Base-by-base conservation (phyloP, 64 coral and sea anemone genomes). In the Trachythela sp. region DNA sequence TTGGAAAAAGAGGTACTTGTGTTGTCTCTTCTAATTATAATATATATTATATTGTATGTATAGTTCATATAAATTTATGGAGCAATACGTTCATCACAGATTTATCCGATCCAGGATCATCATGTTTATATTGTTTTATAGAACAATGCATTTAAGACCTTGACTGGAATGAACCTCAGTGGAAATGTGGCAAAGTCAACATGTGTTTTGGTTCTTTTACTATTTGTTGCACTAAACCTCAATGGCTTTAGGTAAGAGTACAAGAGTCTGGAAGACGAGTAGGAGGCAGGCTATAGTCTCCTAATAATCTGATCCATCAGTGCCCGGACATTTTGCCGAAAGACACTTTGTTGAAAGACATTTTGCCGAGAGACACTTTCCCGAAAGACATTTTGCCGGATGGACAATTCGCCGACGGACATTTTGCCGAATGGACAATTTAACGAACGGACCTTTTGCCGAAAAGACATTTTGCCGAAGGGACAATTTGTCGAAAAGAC, bases 161-260 rank as follows among this genome's bases (percentile, higher is more conserved):
- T 80, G 37, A 80, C 75, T 37, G 75, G 75, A 38, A 91, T 93
- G 72, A 86, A 94, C 50, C 49, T 92, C 51, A 90, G 85, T 29
- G 90, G 56, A 50, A 93, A 93, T 71, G 67, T 94, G 4, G 94
- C 94, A 80, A 99, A 99, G 86, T 94, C 96, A 45, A 99, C 96
- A 5, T 99, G 96, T 86, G 93, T 99, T 75, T 91, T 99, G 41
- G 96, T 91, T 48, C 70, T 99, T 70, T 87, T 99, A 83, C 34
- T 99, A 29, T 94, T 99, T 88, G 75, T 99, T 49, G 96, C 93
- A 40, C 83, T 99, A 26, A 99, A 99, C 52, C 40, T 99, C 24
- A 93, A 91, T 13, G 91, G 93, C 20, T 93, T 99, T 59, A 92
- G 96, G 96, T 99, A 22, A 97, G 95, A 52, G 13, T 15, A 15